Percentiles rank a stretch among this genome's conserved stretches.
Evolutionary conservation across 2,113 vertebrate genomes (phyloP).

Genomic region (Meleagris gallopavo): DNA sequence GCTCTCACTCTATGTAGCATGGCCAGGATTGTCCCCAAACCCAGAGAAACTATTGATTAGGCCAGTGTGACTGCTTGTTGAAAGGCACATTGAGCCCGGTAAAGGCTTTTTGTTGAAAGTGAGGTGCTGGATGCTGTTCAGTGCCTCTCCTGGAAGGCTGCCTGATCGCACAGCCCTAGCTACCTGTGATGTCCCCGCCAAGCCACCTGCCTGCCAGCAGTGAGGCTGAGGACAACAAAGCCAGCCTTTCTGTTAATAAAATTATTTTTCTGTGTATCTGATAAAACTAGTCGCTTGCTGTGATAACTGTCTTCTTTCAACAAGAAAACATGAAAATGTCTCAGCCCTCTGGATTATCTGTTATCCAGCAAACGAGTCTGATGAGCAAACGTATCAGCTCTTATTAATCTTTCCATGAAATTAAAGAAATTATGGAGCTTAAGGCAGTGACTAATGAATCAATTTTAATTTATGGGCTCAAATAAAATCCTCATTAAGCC

Average conservation of each 20-base stretch:
- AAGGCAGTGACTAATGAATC: slow-evolving; percentile 69
- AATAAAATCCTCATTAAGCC: slow-evolving; percentile 69
- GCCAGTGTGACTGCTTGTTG: slow-evolving; percentile 7
- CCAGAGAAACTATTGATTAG: neutral
- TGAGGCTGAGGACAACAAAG: neutral
- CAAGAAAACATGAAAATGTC: neutral
- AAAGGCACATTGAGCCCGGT: neutral
- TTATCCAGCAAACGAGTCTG: slow-evolving; percentile 18
- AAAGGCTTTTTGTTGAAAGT: slow-evolving; percentile 22
- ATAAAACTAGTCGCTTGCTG: neutral
- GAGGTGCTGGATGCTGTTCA: slow-evolving; percentile 40
- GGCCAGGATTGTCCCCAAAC: neutral
- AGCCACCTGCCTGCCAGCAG: neutral
- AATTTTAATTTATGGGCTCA: slow-evolving; percentile 68
- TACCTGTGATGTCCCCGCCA: neutral
- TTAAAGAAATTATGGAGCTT: slow-evolving; percentile 53
- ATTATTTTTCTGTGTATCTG: neutral
- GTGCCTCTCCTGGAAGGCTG: neutral
- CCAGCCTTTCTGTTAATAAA: neutral
- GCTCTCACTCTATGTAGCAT: neutral
- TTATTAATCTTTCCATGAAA: slow-evolving; percentile 62
- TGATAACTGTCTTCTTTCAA: neutral
- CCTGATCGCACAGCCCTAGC: neutral
- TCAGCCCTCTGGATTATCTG: slow-evolving; percentile 21
- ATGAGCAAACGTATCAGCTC: neutral